A percentile compares a stretch with the other conserved stretches of the same genome.
Conservation (phyloP, 2,113 vertebrate species). For the Hystrix cristata region DNA sequence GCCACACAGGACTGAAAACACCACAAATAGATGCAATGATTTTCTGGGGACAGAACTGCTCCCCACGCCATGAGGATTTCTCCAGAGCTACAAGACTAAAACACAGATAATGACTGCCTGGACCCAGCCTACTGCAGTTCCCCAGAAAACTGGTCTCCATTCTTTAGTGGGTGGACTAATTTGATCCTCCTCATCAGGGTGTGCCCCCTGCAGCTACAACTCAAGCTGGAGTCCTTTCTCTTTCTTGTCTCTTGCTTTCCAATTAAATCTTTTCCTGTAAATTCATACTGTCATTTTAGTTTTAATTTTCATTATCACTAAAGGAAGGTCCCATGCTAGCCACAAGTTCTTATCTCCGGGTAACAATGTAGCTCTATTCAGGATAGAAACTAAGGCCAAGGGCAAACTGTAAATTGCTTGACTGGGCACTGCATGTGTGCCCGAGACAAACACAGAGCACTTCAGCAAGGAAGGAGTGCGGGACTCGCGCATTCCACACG, state of each 20-base stretch:
- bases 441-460: background rate
- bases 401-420: background rate
- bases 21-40: background rate
- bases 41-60: background rate
- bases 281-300: background rate
- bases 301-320: background rate
- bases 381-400: background rate
- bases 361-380: background rate
- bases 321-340: background rate
- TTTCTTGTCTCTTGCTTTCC: background rate
- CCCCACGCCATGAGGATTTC: background rate
- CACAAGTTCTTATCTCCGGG: background rate
- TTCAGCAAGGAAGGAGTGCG: background rate
- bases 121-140: background rate
- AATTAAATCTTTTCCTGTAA: background rate
- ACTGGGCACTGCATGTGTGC: background rate
- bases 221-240: background rate
- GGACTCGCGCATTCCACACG: background rate
- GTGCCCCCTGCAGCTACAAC: background rate
- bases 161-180: background rate
- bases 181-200: background rate
- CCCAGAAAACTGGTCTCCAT: background rate
- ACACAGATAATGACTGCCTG: background rate
- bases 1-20: background rate
- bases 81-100: background rate